Conservation (phyloP, 2,797 vertebrate species). For the Sebastes matsubarae region DNA sequence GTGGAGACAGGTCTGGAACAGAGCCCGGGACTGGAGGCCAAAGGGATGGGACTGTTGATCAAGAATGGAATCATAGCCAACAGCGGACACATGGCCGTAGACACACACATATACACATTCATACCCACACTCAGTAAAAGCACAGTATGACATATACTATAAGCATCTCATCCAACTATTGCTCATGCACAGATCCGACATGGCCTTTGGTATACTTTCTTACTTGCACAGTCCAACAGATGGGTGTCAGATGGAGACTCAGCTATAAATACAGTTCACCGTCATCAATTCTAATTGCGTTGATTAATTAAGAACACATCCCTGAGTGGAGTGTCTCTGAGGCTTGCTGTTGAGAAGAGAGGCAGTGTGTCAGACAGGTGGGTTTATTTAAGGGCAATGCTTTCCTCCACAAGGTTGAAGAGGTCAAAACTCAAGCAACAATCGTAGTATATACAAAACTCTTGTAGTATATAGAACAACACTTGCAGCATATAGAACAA, state of each 20-base stretch:
- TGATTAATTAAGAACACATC: slow-evolving; percentile 4
- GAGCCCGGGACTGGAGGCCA: slow-evolving; percentile 72
- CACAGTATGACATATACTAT: slow-evolving; percentile 21
- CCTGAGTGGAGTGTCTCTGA: neutral
- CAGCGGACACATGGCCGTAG: slow-evolving; percentile 56
- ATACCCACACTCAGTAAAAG: slow-evolving; percentile 11
- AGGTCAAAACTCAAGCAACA: neutral
- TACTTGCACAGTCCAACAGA: slow-evolving; percentile 5
- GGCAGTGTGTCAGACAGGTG: slow-evolving; percentile 4
- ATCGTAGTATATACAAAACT: neutral
- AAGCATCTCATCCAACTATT: slow-evolving; percentile 20
- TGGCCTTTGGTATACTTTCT: slow-evolving; percentile 6
- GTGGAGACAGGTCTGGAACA: slow-evolving; percentile 72
- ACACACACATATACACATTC: slow-evolving; percentile 6
- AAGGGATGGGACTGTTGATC: slow-evolving; percentile 55
- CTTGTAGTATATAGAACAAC: neutral
- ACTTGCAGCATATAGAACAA: no score
- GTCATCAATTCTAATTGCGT: neutral
- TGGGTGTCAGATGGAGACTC: neutral
- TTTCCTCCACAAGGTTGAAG: slow-evolving; percentile 7
- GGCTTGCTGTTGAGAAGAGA: slow-evolving; percentile 2
- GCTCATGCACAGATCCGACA: slow-evolving; percentile 2
- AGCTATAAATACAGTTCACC: neutral
- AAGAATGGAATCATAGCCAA: slow-evolving; percentile 51
- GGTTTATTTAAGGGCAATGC: slow-evolving; percentile 13